Base-by-base conservation (phyloP, 2,113 vertebrate species). In the Octodon degus region DNA sequence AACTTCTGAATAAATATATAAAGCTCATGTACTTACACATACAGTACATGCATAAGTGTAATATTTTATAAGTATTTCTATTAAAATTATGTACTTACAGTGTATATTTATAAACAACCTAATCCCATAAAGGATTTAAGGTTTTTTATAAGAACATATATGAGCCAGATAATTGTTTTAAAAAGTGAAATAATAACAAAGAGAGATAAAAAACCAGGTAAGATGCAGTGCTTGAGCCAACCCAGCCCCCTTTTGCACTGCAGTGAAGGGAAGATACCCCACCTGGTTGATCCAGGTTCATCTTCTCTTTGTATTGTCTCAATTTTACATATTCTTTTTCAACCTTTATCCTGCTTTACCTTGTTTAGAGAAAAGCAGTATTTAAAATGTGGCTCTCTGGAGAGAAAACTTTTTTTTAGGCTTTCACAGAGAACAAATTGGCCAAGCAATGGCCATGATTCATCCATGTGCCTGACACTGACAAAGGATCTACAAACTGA, bases 241-340 rank as follows among this genome's bases (percentile, higher is more conserved):
- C 6, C 43, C 22, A 47, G 37, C 58, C 19, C 43, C 25, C 12
- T 92, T 70, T 40, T 34, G 55, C 25, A 76, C 8, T 85, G 32
- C 53, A 40, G 17, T 34, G 76, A 85, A 62, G 65, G 60, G n/a
- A 65, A 60, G 20, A 85, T 19, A 67, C 34, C 62, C 24, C 63
- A 50, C 84, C 67, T 0, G 0, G 32, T 40, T 37, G 20, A 22
- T 4, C 2, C 55, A 68, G 25, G 12, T 67, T 91, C 30, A 8
- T 94, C n/a, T 88, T 81, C 22, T 50, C 13, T 14, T 74, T 87
- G 30, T 37, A 43, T 76, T 47, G 8, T 95, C 68, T 92, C 53
- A 47, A 79, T 89, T 93, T 96, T 87, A 27, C 43, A 79, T n/a
- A 81, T 30, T 90, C 60, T 76, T 20, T 20, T 90, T 93, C 9